Conservation (phyloP, 2,797 vertebrate species). For the Sciurus carolinensis region DNA sequence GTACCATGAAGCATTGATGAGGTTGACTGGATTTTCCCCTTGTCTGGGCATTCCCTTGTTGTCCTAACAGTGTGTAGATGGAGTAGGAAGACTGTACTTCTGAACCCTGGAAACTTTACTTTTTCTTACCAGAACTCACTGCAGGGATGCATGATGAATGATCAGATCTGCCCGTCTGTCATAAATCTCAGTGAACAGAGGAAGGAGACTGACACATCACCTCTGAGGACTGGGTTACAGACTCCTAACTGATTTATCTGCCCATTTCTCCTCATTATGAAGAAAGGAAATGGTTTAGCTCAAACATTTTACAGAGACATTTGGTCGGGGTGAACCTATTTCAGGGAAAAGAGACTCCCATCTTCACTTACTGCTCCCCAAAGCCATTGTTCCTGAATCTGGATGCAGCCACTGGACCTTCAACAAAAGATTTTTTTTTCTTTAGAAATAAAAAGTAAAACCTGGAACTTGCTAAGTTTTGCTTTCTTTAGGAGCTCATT, state of each 20-base stretch:
- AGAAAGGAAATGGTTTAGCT: slow-evolving; percentile 73
- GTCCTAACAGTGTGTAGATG: not conserved
- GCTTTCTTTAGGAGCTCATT: not conserved
- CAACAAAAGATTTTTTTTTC: not conserved
- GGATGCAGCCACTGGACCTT: not conserved
- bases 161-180: not conserved
- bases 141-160: slow-evolving; percentile 33
- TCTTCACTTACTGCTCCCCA: slow-evolving; percentile 3
- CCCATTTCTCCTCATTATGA: slow-evolving; percentile 79
- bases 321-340: slow-evolving; percentile 42
- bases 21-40: not conserved
- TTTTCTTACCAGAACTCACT: slow-evolving; percentile 18
- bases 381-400: slow-evolving; percentile 27
- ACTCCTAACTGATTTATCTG: slow-evolving; percentile 79
- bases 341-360: not conserved
- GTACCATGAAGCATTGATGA: not conserved
- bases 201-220: slow-evolving; percentile 60
- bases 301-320: slow-evolving; percentile 59
- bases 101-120: not conserved
- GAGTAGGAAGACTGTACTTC: not conserved
- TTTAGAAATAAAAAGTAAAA: slow-evolving; percentile 4
- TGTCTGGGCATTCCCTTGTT: not conserved
- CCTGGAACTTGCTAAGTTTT: not conserved
- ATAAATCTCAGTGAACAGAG: slow-evolving; percentile 64
- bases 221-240: slow-evolving; percentile 66